phyloP scores from a whole-genome alignment of 2,113 vertebrate genomes.

The Rhipidura dahli region DNA sequence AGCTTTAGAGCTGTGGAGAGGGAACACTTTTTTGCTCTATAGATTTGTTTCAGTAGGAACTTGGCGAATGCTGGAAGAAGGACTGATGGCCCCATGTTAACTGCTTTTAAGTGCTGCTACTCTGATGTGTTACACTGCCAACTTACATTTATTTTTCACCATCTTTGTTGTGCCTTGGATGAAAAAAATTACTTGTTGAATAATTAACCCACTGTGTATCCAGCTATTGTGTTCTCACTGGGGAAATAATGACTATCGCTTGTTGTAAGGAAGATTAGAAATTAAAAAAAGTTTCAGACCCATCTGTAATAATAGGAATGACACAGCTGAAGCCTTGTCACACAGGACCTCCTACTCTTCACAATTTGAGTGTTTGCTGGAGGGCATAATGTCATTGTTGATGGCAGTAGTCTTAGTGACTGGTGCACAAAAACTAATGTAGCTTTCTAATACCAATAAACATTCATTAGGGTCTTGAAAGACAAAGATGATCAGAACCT shows the following conservation, averaged over 20 bases:
- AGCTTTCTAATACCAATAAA: neutral
- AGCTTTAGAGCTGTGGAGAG: neutral
- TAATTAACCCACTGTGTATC: neutral
- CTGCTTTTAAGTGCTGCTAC: neutral
- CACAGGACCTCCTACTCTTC: neutral
- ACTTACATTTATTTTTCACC: neutral
- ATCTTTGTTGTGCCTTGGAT: neutral
- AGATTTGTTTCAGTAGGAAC: neutral
- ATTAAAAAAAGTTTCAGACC: neutral
- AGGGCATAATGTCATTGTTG: neutral
- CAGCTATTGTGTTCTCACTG: neutral
- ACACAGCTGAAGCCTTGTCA: neutral
- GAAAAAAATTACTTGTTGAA: neutral
- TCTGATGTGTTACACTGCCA: neutral
- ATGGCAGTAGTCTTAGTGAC: neutral
- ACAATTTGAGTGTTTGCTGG: neutral
- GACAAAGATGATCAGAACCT: neutral
- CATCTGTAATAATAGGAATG: neutral
- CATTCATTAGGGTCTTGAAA: neutral
- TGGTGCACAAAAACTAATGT: neutral
- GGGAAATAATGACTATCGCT: neutral
- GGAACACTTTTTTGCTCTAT: rapidly evolving
- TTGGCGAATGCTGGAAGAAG: neutral
- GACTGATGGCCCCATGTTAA: neutral
- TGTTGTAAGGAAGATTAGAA: neutral